These are phyloP conservation scores for Premnoplex brunnescens DNA, from an alignment of 2,797 vertebrate genomes.

Conservation along the genomic window DNA sequence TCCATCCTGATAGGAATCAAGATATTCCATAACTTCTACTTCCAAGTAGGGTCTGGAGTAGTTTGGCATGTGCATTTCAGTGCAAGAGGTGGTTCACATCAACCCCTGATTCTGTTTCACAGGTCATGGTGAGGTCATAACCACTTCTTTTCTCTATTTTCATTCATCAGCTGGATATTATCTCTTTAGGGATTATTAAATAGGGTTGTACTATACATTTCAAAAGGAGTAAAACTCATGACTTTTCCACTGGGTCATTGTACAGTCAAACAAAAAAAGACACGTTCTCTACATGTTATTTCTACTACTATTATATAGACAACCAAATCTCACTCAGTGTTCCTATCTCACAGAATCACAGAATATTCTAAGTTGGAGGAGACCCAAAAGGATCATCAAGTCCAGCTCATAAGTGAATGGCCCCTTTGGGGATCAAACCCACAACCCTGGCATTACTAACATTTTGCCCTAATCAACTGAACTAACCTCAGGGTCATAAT, in stretches of 20 bases:
- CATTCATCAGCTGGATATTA: neutral
- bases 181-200: neutral
- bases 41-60: neutral
- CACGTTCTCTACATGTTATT: neutral
- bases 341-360: neutral
- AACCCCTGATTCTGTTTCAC: neutral
- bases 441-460: too few species aligned
- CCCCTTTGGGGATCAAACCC: too few species aligned
- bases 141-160: neutral
- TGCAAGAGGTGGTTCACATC: neutral
- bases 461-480: too few species aligned
- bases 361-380: too few species aligned
- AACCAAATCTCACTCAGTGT: neutral
- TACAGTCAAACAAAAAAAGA: neutral
- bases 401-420: too few species aligned
- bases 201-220: neutral
- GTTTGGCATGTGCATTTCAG: neutral
- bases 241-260: neutral
- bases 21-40: neutral
- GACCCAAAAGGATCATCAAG: too few species aligned
- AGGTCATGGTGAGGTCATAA: neutral
- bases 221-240: neutral
- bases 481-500: neutral
- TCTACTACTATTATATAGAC: neutral
- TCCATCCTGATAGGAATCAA: neutral